Percentiles rank a stretch among this genome's conserved stretches.
These are phyloP conservation scores for crab-eating macaque (Macaca fascicularis) DNA, from an alignment of 2,113 vertebrate species.

Conservation along the genomic window DNA sequence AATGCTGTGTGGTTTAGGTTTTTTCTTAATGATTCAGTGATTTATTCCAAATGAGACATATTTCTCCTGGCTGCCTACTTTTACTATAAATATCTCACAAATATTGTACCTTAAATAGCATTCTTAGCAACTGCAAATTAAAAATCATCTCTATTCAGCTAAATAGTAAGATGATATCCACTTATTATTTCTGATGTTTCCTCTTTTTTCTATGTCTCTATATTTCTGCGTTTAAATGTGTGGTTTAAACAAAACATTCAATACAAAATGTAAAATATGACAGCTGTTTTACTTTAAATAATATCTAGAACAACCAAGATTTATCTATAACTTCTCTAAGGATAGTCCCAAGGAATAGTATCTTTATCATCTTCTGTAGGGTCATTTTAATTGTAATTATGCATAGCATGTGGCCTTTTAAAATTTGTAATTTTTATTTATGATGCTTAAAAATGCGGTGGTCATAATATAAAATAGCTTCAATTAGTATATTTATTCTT, in stretches of 20 bases:
- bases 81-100: not conserved
- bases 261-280: not conserved
- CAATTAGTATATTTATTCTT: constrained; percentile 63
- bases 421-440: constrained; percentile 63
- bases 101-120: not conserved
- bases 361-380: not conserved
- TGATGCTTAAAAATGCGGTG: constrained; percentile 29
- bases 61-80: not conserved
- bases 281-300: not conserved
- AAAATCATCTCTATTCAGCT: not conserved
- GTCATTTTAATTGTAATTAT: not conserved
- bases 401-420: not conserved
- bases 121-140: not conserved
- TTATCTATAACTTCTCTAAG: not conserved
- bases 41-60: not conserved
- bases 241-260: not conserved
- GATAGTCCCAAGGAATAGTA: not conserved
- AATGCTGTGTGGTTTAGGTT: not conserved
- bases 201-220: not conserved
- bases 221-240: not conserved
- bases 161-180: not conserved
- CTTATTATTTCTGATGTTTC: not conserved
- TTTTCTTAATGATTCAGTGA: not conserved
- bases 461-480: constrained; percentile 46
- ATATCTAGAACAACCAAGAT: not conserved